These are phyloP conservation scores for Centruroides sculpturatus DNA, from an alignment of 1,140 invertebrate species.

Conservation along the genomic window DNA sequence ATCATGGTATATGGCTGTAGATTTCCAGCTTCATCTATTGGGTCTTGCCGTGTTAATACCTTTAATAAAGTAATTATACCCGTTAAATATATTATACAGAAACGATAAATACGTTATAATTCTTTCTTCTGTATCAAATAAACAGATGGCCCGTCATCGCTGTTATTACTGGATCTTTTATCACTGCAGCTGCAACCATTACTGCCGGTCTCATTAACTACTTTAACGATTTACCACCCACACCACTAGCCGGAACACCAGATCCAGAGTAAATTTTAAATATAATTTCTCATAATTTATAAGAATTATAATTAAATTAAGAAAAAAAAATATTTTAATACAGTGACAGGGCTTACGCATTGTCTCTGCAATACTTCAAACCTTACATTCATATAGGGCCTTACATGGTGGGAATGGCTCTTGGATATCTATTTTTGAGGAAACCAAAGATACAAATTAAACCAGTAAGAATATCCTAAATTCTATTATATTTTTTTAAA, in stretches of 20 bases:
- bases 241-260: neutral
- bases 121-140: too few relatives aligned
- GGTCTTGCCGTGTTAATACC: constrained; percentile 22
- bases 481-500: neutral
- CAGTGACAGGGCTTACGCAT: neutral
- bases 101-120: neutral
- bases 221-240: constrained; percentile 1
- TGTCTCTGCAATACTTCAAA: constrained; percentile 6
- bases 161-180: neutral
- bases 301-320: too few relatives aligned
- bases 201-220: neutral
- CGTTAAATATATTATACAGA: neutral
- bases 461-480: neutral
- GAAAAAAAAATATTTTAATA: too few relatives aligned
- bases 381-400: constrained; percentile 17
- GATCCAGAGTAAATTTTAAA: constrained; percentile 1
- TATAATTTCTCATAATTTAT: too few relatives aligned
- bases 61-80: neutral
- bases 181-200: neutral
- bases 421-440: constrained; percentile 17
- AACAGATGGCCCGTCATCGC: neutral
- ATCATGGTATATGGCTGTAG: constrained; percentile 34
- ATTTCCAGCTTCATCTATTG: constrained; percentile 34
- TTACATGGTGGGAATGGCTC: constrained; percentile 16
- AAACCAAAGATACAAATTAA: constrained; percentile 16